Evolutionary conservation across 2,888 invertebrate genomes (phyloP), one percentile per base, ranked within the genome.

Genomic region (Tetragonisca angustula): DNA sequence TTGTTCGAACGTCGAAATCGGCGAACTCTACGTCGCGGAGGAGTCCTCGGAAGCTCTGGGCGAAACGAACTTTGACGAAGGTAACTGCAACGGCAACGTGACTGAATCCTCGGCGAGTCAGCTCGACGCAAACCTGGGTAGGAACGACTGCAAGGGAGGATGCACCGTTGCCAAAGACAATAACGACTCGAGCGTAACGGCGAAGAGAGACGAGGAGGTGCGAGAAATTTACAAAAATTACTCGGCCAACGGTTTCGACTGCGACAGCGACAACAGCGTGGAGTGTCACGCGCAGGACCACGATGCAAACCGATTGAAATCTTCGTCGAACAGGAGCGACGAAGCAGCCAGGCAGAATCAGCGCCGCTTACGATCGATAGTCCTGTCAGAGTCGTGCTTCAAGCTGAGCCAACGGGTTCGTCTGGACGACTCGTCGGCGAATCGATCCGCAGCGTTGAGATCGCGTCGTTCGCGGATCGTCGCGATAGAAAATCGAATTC

Each of bases 231-330:
- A 82, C 56, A 87, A 88, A 67, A 88, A 87, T 67, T 84, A 65
- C 5, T 19, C 83, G 0, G 85, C 86, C 69, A 70, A 70, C 0
- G 82, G 89, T 67, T 91, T 90, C 68, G 83, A 88, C 15, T 86
- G 82, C 43, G 85, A 88, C 19, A 90, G 88, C 61, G 91, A 91
- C 49, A 84, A 87, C 21, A 85, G 84, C 0, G 52, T 81, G 15
- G 76, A 54, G 0, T 64, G 70, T 32, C 21, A 43, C 3, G 21
- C 54, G 15, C 68, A 24, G 24, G 65, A 19, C n/a, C n/a, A n/a
- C 11, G 2, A 52, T 0, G 49, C 15, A 15, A 32, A 62, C 59
- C 61, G 65, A 32, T 24, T 73, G 6, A 61, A 43, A 36, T 64
- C 59, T n/a, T 36, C 65, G 6, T 21, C 54, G 17, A 17, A 15